phyloP scores from a whole-genome alignment of 2,113 vertebrate species.

The Nannospalax galili region DNA sequence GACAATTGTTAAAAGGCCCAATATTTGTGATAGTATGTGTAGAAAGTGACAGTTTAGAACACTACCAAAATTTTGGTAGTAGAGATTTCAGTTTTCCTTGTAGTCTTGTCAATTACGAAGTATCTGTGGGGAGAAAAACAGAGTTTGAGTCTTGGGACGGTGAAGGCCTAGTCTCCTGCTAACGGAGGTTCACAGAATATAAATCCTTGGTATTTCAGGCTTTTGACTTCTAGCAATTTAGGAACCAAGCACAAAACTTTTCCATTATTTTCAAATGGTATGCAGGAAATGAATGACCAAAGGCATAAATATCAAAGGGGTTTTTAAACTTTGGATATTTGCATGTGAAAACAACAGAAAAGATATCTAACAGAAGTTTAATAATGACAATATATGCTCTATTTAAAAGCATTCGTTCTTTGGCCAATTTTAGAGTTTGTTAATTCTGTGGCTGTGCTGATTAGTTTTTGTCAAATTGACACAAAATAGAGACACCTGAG shows the following conservation, averaged over 20 bases:
- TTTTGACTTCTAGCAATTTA: neutral
- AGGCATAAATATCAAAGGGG: neutral
- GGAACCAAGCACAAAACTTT: neutral
- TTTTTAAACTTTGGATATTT: neutral
- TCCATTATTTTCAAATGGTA: too few species aligned
- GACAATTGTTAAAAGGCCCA: neutral
- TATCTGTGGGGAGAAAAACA: neutral
- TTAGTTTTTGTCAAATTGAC: too few species aligned
- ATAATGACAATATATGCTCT: neutral
- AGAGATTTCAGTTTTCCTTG: neutral
- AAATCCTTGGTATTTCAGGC: neutral
- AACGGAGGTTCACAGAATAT: neutral
- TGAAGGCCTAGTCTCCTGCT: neutral
- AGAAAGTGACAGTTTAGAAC: neutral
- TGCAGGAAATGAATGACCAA: constrained; percentile 42
- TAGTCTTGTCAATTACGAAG: neutral
- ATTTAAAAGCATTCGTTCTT: neutral
- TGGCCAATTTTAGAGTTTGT: neutral
- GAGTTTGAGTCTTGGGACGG: neutral
- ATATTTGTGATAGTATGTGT: neutral
- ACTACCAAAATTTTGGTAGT: constrained; percentile 6
- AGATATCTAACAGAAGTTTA: neutral
- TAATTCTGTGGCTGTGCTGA: neutral
- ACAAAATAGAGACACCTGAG: too few species aligned
- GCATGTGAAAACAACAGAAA: neutral